Base-by-base conservation (phyloP, 2,797 vertebrate species). In the Anniella stebbinsi region DNA sequence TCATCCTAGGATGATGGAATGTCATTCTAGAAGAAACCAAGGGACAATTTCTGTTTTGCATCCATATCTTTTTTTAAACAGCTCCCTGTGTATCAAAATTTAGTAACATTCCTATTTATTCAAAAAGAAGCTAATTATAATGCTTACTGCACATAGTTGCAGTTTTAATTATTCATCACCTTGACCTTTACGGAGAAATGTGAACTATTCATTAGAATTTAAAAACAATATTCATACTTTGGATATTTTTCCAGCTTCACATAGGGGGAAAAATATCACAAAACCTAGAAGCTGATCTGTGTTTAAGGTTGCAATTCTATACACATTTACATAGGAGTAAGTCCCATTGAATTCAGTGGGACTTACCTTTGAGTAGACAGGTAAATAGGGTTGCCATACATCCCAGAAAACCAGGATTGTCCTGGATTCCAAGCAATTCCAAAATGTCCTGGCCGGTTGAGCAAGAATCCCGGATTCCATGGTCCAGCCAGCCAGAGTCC, bases 141-240 rank as follows among this genome's bases (percentile, higher is more conserved):
- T 91, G 75, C 70, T 90, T 86, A 93, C 92, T 76, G 88, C 38
- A 78, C 36, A 85, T 78, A 90, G 33, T 93, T 90, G 48, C 83
- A 92, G 15, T 84, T 96, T 72, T 95, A 95, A 95, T 95, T 96
- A 94, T 93, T 95, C 95, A 93, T 96, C 93, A 89, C 54, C 28
- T 90, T 96, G 92, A 96, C 92, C 90, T 95, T 94, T 94, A 93
- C 69, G 92, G 13, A 48, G 91, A 88, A 93, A 94, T 96, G 93
- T 36, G 90, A 95, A 33, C 11, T 45, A 69, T 95, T 94, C 48
- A 93, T 87, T 90, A 86, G 67, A 25, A n/a, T 92, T 89, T 84
- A 28, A 75, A 82, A 76, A n/a, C 13, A 48, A n/a, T 30, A 25
- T n/a, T 54, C 23, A 18, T 83, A 41, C 21, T 67, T 12, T 76